Conservation (phyloP, 1,140 invertebrate species). For the Papilio machaon region DNA sequence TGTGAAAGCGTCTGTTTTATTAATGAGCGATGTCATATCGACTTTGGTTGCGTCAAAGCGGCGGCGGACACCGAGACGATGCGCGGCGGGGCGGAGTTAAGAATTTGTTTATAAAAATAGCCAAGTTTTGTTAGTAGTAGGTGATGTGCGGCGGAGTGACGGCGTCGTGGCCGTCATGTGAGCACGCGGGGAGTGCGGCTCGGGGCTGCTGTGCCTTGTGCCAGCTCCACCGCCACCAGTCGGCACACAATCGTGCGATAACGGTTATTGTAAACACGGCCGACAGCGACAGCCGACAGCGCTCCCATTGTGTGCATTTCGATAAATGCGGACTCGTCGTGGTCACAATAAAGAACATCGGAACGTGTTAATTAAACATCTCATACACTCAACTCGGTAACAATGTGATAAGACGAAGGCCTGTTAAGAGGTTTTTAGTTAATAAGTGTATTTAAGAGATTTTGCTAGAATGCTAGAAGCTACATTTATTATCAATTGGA, state of each 20-base stretch:
- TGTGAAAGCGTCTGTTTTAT: conserved; percentile 39
- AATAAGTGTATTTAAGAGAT: background rate
- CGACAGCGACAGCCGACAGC: conserved; percentile 46
- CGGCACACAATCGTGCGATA: conserved; percentile 58
- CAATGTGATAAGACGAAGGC: conserved; percentile 35
- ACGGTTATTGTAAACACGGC: conserved; percentile 64
- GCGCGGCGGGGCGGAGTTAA: conserved; percentile 48
- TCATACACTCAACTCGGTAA: conserved; percentile 30
- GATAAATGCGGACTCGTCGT: conserved; percentile 55
- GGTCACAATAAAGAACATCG: conserved; percentile 37
- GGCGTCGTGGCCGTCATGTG: conserved; percentile 68
- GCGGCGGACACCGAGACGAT: conserved; percentile 59
- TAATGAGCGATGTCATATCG: conserved; percentile 54
- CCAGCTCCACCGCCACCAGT: conserved; percentile 64
- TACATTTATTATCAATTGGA: background rate
- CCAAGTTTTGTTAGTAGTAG: conserved; percentile 42
- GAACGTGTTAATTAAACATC: conserved; percentile 39
- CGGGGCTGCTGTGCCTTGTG: conserved; percentile 59
- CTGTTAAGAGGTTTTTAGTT: background rate
- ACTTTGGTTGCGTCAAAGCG: conserved; percentile 61
- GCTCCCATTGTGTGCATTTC: conserved; percentile 57
- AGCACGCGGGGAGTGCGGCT: conserved; percentile 53
- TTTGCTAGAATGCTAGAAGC: background rate
- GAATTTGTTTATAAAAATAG: conserved; percentile 71
- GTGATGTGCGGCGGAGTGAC: conserved; percentile 49